Evolutionary conservation across 1,140 invertebrate genomes (phyloP), one percentile per base, ranked within the genome.

Genomic region (Trichonephila clavata): DNA sequence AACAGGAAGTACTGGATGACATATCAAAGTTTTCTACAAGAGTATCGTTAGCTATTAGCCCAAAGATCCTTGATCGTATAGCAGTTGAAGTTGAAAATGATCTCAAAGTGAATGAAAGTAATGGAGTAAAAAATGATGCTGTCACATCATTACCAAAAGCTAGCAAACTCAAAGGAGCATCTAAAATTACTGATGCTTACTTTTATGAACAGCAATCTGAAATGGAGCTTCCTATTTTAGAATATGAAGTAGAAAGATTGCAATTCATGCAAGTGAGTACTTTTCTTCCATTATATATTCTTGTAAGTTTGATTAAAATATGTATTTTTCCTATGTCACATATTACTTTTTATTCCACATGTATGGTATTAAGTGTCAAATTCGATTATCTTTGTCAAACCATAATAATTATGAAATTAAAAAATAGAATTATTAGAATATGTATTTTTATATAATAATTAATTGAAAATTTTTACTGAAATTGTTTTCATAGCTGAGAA

Each of bases 1-100:
- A 91, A 24, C 16, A 94, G 94, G 94, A 94, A 86, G 50, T 94
- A 18, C 27, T 94, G 1, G 92, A 93, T 71, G 43, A 77, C 4
- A 77, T 86, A 13, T 92, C 91, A 27, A 21, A 92, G n/a, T 77
- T 71, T 59, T 27, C 91, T 39, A 59, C 61, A 2, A 92, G 86
- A 59, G 32, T 86, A 59, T 0, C 43, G 0, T 24, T 92, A 50
- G 10, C 7, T 16, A 21, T 92, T 18, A 77, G 63, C 59, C 83
- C 83, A 18, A 92, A 92, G 71, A 21, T 92, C 4, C 50, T 92
- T n/a, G 39, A 24, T 77, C 16, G 27, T 59, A 86, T 92, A 18
- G 24, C 32, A 27, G 27, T 24, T 65, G 68, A 89, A 57, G 27
- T 65, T 27, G 0, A 81, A 21, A 20, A 65, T 39, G 39, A 50